Evolutionary conservation across 2,797 vertebrate species (phyloP).

Genomic region (Crotalus adamanteus): DNA sequence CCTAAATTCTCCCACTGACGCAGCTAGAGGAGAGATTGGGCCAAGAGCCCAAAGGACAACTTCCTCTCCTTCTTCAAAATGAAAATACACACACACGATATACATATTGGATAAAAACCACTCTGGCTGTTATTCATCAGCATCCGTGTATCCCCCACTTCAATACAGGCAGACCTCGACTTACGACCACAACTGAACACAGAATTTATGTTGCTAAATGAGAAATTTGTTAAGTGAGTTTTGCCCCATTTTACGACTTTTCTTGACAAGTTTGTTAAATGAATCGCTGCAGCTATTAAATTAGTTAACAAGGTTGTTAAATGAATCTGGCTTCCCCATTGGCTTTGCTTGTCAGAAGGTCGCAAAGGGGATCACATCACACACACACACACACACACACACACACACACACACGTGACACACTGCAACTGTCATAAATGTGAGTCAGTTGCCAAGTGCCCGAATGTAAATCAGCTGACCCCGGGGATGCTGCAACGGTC

Average conservation of each 20-base stretch:
- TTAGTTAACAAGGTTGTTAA: background rate
- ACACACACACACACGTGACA: background rate
- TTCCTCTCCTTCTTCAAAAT: background rate
- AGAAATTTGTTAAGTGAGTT: background rate
- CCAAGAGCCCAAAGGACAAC: background rate
- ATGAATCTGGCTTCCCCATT: background rate
- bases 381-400: background rate
- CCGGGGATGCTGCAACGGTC: background rate
- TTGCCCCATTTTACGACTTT: background rate
- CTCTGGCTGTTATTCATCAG: background rate
- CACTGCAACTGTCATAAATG: background rate
- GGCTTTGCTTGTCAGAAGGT: background rate
- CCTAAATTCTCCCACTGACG: constrained; percentile 40
- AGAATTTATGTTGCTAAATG: background rate
- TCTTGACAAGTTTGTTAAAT: background rate
- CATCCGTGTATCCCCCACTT: background rate
- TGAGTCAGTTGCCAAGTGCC: background rate
- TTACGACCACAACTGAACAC: background rate
- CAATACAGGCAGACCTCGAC: background rate
- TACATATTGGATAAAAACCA: background rate
- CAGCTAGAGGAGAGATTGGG: constrained; percentile 38
- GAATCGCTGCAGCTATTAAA: background rate
- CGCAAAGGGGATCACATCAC: background rate
- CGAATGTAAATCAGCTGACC: background rate
- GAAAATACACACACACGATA: background rate